A percentile compares a stretch with the other conserved stretches of the same genome.
These are phyloP conservation scores for Hypomecis punctinalis DNA, from an alignment of 2,888 invertebrate genomes.

Conservation along the genomic window DNA sequence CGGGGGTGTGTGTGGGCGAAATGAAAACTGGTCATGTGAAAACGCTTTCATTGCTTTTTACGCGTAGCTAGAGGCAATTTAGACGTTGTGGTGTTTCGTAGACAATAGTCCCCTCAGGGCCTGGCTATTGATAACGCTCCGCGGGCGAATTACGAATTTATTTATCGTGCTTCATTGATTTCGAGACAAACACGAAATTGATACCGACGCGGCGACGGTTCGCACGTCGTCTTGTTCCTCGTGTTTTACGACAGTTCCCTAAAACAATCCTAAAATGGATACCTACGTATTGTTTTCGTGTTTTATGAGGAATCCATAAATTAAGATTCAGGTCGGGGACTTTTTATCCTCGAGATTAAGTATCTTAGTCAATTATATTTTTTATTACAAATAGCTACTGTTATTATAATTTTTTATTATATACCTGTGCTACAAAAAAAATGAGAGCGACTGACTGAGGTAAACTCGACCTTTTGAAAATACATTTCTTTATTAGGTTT, in stretches of 20 bases:
- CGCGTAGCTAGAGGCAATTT: slow-evolving; percentile 81
- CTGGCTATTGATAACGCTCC: slow-evolving; percentile 66
- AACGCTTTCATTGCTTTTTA: slow-evolving; percentile 83
- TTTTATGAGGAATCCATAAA: slow-evolving; percentile 23
- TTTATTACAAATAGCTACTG: too few species aligned
- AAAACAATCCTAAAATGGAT: slow-evolving; percentile 25
- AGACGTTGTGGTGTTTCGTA: slow-evolving; percentile 75
- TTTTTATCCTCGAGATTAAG: too few species aligned
- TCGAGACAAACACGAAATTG: slow-evolving; percentile 35
- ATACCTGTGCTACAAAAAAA: too few species aligned
- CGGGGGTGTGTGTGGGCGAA: slow-evolving; percentile 70
- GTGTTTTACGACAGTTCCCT: slow-evolving; percentile 26
- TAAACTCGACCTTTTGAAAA: too few species aligned
- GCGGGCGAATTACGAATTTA: slow-evolving; percentile 53
- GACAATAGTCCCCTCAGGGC: slow-evolving; percentile 57
- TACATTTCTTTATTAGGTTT: too few species aligned
- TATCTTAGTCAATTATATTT: too few species aligned
- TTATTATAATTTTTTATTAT: too few species aligned
- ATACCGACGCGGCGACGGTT: slow-evolving; percentile 26
- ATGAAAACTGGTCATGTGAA: slow-evolving; percentile 82
- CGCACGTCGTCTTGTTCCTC: slow-evolving; percentile 19
- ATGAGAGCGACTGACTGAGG: too few species aligned
- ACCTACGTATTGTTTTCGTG: slow-evolving; percentile 10
- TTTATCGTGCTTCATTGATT: slow-evolving; percentile 63
- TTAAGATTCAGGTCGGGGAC: slow-evolving; percentile 5